Evolutionary conservation across 2,888 invertebrate species (phyloP).

Genomic region (Deilephila porcellus): DNA sequence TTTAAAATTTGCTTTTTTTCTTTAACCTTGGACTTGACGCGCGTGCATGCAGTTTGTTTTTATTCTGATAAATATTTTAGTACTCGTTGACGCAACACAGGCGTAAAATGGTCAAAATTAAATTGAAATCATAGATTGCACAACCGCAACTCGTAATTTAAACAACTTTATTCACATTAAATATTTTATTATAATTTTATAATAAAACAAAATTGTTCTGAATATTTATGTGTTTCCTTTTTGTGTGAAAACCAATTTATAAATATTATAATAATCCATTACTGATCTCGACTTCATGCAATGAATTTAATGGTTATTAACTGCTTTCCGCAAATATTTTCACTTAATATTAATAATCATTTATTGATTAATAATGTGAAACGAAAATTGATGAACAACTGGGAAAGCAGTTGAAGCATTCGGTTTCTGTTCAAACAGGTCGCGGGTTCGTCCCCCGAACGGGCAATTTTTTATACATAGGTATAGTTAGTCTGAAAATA

Average conservation of each 20-base stretch:
- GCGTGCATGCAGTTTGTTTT: constrained; percentile 5
- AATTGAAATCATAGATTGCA: background rate
- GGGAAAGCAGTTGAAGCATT: too few relatives aligned
- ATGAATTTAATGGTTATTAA: background rate
- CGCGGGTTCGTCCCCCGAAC: too few relatives aligned
- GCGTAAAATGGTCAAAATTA: background rate
- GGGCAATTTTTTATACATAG: too few relatives aligned
- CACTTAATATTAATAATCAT: background rate
- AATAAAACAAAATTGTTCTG: background rate
- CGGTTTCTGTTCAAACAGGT: too few relatives aligned
- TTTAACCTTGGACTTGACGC: constrained; percentile 22
- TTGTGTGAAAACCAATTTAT: background rate
- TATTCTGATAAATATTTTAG: constrained; percentile 4
- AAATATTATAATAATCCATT: background rate
- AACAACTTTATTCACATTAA: background rate
- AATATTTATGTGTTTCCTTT: too few relatives aligned
- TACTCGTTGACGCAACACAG: background rate
- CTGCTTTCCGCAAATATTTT: background rate
- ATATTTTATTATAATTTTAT: too few relatives aligned
- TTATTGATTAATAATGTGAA: background rate
- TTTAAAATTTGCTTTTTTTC: constrained; percentile 20
- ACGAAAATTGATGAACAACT: too few relatives aligned
- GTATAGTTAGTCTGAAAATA: too few relatives aligned
- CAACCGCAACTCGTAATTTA: background rate
- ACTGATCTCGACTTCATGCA: background rate